Base-by-base conservation (phyloP, 2,113 vertebrate genomes). In the Vulpes vulpes region DNA sequence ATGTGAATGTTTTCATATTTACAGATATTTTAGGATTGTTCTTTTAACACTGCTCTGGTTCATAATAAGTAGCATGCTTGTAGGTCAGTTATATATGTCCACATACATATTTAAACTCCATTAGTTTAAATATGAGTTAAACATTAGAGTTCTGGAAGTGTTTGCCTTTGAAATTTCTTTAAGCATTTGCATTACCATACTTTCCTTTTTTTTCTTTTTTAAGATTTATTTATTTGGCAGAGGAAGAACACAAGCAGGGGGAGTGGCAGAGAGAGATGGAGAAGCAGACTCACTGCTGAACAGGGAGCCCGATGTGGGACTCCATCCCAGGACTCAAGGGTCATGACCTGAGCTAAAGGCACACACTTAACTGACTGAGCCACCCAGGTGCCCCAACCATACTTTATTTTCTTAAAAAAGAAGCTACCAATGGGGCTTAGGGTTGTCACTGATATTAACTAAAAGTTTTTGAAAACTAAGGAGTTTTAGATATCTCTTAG, bases 321-420 rank as follows among this genome's bases (percentile, higher is more conserved):
- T 69, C 1, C 2, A 69, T 35, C 32, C 67, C 8, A 35, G 67
- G 32, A 69, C 3, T n/a, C n/a, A 20, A n/a, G 35, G 67, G 35
- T 35, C 17, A 69, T 19, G 67, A 69, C 17, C 67, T 69, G 67
- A 69, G 17, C 32, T 17, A 11, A 69, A 69, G 67, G 32, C 67
- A 35, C 16, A 35, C 0, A n/a, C 17, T 35, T 69, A 69, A 69
- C 16, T n/a, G 8, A n/a, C 32, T 35, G 3, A 69, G 17, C 32
- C 67, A 69, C 17, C 32, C 1, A 69, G 67, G 32, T 0, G 0
- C 16, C 32, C 32, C 7, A 8, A 69, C 67, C 9, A 53, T n/a
- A 67, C 2, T 69, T 91, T 88, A 79, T 89, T 82, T 97, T 94
- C n/a, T 94, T 64, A 76, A 95, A 55, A 71, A 94, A 38, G 57